Evolutionary conservation across 2,888 invertebrate genomes (phyloP), one percentile per base, ranked within the genome.

Genomic region (Mesodorylaimus sp.): DNA sequence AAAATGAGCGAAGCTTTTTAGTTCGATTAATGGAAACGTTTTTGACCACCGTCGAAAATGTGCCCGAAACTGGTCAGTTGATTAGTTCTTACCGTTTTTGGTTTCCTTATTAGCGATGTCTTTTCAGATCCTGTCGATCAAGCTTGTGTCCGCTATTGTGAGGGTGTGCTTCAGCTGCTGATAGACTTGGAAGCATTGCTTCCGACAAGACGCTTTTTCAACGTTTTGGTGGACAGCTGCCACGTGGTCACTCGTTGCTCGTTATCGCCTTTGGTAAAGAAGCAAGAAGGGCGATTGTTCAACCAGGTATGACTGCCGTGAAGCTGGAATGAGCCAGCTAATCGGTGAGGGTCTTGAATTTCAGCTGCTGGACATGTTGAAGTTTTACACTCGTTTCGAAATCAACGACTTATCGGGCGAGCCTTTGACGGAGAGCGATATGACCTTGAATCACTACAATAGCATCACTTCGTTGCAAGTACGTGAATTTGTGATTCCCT

Each of bases 381-480:
- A 87, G 65, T 93, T 95, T 66, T 99, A 97, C 69, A 80, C 86
- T 0, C 77, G 85, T 52, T 99, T 97, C 69, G 97, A 99, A 72
- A 97, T 97, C 55, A 88, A 86, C 67, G 95, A 97, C 64, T 83
- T 84, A 61, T 83, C 84, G 1, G 95, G 95, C 0, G 89, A 91
- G 66, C 84, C 91, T 0, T 73, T 95, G 58, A 84, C 83, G 0
- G 87, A 93, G 63, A 79, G 83, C 54, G 87, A 93, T 61, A 88
- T 95, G 79, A 85, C 86, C 32, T 79, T 86, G 61, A 72, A 82
- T 27, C 97, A 97, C 69, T 97, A 95, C 66, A 78, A 83, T 26
- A 80, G 81, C 67, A 87, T 97, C 38, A 85, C 84, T 1, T 82
- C 83, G 0, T 71, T 97, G 48, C 91, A 85, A 76, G 81, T 80